phyloP scores from a whole-genome alignment of 2,888 invertebrate species.

The Nomada fabriciana region DNA sequence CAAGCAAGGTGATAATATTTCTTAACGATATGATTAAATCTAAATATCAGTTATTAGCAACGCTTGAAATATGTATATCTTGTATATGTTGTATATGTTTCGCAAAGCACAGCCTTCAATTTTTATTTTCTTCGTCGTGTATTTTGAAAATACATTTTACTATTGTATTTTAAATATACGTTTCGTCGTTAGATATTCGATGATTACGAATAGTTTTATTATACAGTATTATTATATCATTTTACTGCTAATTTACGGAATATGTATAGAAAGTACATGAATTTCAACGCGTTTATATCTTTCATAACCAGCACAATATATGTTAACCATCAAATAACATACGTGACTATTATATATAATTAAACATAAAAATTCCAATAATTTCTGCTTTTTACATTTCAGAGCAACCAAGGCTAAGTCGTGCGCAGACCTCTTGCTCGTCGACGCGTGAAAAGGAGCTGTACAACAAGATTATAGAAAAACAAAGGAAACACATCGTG shows the following conservation, averaged over 20 bases:
- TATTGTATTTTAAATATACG: not conserved
- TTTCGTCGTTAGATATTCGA: not conserved
- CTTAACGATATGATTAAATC: too few species aligned
- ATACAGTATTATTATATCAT: not conserved
- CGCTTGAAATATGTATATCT: too few species aligned
- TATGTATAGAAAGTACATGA: not conserved
- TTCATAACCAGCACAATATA: constrained; percentile 3
- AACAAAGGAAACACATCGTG: constrained; percentile 34
- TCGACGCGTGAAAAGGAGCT: constrained; percentile 85
- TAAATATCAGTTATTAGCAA: too few species aligned
- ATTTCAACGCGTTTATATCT: not conserved
- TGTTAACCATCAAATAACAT: not conserved
- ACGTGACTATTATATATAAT: not conserved
- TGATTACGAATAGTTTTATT: not conserved
- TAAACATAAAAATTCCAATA: not conserved
- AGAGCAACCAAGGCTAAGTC: constrained; percentile 90
- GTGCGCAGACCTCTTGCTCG: constrained; percentile 89
- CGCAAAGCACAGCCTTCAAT: not conserved
- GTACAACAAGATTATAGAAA: constrained; percentile 46
- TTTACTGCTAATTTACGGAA: not conserved
- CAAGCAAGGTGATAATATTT: too few species aligned
- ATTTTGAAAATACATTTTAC: not conserved
- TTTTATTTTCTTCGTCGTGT: not conserved
- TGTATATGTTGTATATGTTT: not conserved
- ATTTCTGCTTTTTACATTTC: constrained; percentile 79